Percentiles rank a stretch among this genome's conserved stretches.
phyloP scores from a whole-genome alignment of 2,113 vertebrate genomes.

The Galbula dea region DNA sequence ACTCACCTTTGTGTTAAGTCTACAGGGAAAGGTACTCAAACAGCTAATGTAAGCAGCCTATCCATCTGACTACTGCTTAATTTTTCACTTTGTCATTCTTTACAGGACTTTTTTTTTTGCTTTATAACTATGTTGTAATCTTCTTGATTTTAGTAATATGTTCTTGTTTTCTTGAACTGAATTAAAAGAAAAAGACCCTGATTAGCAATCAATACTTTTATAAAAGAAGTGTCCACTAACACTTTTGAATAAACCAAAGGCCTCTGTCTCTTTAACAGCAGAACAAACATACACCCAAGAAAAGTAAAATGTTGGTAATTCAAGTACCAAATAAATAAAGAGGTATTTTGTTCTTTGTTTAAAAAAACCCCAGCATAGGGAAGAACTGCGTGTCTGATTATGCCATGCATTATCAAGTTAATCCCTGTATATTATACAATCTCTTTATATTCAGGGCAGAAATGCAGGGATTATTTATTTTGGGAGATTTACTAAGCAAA shows the following conservation, averaged over 20 bases:
- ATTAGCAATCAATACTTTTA: not conserved
- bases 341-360: accelerated
- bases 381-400: not conserved
- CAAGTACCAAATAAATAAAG: not conserved
- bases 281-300: not conserved
- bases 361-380: not conserved
- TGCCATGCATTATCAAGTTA: not conserved
- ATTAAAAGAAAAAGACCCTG: not conserved
- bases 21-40: not conserved
- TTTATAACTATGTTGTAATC: not conserved
- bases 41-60: not conserved
- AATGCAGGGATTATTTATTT: not conserved
- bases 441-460: not conserved
- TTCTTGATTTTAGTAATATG: not conserved
- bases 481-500: not conserved
- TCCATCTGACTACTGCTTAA: not conserved
- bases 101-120: not conserved
- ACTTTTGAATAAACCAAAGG: not conserved
- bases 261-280: not conserved
- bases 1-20: not conserved
- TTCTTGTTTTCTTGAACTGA: not conserved
- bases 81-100: not conserved
- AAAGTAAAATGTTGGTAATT: not conserved
- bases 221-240: not conserved
- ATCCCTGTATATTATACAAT: not conserved